Evolutionary conservation across 2,797 vertebrate species (phyloP).

Genomic region (Carduelis carduelis): DNA sequence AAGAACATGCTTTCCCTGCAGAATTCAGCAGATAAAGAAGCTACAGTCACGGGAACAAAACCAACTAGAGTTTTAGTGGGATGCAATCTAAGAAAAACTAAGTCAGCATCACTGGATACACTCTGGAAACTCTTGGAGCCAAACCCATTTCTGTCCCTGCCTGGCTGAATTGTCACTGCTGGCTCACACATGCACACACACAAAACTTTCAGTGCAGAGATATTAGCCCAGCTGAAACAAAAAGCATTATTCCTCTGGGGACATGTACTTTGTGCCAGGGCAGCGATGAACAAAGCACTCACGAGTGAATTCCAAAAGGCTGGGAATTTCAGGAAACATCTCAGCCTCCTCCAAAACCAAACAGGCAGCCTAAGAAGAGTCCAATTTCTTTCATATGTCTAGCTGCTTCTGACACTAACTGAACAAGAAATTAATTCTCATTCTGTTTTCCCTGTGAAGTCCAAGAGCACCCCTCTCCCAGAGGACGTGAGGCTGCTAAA

Average conservation of each 20-base stretch:
- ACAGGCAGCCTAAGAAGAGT: neutral
- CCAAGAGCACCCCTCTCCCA: neutral
- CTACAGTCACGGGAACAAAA: neutral
- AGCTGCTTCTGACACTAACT: neutral
- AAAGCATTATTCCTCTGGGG: neutral
- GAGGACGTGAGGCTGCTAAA: neutral
- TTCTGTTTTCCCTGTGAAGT: neutral
- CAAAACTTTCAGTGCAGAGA: neutral
- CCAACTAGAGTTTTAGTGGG: neutral
- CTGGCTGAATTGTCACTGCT: neutral
- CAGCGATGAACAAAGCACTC: neutral
- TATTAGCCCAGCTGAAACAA: neutral
- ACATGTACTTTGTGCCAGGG: neutral
- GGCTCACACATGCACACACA: neutral
- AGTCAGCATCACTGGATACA: neutral
- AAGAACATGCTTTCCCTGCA: neutral
- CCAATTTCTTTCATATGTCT: neutral
- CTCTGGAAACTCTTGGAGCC: neutral
- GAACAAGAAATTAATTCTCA: slow-evolving; percentile 23
- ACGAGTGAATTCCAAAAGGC: neutral
- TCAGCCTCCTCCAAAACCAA: slow-evolving; percentile 21
- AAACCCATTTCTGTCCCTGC: neutral
- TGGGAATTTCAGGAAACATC: neutral
- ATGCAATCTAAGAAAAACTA: neutral
- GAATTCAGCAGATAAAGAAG: neutral